Percentiles rank a stretch among this genome's conserved stretches.
Evolutionary conservation across 2,888 invertebrate species (phyloP).

Genomic region (Syrista parreyssii): DNA sequence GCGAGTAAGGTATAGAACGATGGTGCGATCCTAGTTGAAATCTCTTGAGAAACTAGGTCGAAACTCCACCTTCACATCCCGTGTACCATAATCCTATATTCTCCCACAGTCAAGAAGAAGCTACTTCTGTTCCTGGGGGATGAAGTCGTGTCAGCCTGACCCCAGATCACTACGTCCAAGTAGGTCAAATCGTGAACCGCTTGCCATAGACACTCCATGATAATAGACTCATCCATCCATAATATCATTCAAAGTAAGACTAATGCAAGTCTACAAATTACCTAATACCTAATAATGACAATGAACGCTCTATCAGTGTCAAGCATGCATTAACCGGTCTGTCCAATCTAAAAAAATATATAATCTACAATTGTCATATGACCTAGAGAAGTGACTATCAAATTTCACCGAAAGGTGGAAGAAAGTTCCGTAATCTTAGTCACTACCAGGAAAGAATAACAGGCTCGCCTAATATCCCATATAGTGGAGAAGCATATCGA

Average conservation of each 20-base stretch:
- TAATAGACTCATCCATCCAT: not conserved
- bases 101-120: not conserved
- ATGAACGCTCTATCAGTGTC: not conserved
- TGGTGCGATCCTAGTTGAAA: not conserved
- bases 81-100: not conserved
- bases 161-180: not conserved
- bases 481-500: conserved; percentile 17
- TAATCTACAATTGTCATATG: not conserved
- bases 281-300: not conserved
- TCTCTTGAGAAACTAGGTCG: not conserved
- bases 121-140: not conserved
- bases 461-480: not conserved
- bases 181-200: not conserved
- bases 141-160: not conserved
- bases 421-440: not conserved
- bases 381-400: not conserved
- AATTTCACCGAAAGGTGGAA: not conserved
- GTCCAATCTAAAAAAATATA: not conserved
- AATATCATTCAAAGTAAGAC: not conserved
- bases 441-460: not conserved
- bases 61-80: not conserved
- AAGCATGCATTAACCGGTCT: not conserved
- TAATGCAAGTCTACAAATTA: not conserved
- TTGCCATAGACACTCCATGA: not conserved
- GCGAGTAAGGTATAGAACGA: not conserved